Conservation (phyloP, 2,113 vertebrate genomes). For the Cololabis saira region DNA sequence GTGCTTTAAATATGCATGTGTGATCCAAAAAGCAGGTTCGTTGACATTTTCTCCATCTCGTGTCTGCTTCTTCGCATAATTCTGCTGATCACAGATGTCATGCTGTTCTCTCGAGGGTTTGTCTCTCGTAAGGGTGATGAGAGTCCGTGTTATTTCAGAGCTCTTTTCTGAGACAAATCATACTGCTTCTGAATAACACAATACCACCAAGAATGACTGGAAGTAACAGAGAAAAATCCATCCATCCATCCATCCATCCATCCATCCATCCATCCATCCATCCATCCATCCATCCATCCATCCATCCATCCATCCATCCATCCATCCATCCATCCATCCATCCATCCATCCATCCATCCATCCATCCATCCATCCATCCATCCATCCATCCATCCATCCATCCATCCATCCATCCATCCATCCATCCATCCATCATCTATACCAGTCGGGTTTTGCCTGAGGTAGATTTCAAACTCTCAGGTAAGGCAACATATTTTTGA, state of each 20-base stretch:
- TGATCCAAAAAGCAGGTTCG: conserved; percentile 48
- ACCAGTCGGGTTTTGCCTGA: too few relatives aligned
- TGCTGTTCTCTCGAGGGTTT: conserved; percentile 24
- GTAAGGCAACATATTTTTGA: too few relatives aligned
- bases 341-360: background rate
- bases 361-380: background rate
- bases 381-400: too few relatives aligned
- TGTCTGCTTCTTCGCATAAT: conserved; percentile 27
- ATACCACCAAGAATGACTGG: too few relatives aligned
- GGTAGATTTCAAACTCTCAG: too few relatives aligned
- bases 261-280: background rate
- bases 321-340: too few relatives aligned
- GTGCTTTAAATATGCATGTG: conserved; percentile 11
- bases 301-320: too few relatives aligned
- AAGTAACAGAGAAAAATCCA: background rate
- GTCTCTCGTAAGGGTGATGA: conserved; percentile 37
- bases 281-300: background rate
- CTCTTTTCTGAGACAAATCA: conserved; percentile 16
- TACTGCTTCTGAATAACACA: background rate
- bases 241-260: background rate
- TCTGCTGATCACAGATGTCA: conserved; percentile 29
- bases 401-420: too few relatives aligned
- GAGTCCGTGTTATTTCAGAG: conserved; percentile 20
- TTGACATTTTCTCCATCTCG: conserved; percentile 18
- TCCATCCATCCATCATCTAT: too few relatives aligned